Evolutionary conservation across 2,113 vertebrate species (phyloP).

Genomic region (Pluvialis apricaria): DNA sequence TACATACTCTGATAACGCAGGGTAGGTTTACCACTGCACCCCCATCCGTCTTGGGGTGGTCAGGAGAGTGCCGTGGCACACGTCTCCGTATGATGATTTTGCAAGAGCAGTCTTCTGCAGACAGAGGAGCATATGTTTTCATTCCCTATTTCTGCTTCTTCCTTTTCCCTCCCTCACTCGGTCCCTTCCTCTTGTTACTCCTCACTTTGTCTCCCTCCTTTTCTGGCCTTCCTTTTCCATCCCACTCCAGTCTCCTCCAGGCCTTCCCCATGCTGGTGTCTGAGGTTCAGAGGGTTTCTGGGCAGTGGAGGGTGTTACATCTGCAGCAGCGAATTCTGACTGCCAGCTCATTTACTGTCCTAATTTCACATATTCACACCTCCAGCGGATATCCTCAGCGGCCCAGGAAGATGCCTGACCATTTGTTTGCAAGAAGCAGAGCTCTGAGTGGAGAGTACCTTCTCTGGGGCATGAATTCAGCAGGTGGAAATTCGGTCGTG

Average conservation of each 20-base stretch:
- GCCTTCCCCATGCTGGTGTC: background rate
- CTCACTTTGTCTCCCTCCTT: background rate
- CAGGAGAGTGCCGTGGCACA: background rate
- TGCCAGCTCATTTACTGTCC: background rate
- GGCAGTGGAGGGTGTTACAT: background rate
- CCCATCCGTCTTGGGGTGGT: rapidly evolving
- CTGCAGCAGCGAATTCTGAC: background rate
- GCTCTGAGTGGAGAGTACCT: background rate
- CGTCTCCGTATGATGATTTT: background rate
- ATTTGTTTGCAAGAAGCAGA: background rate
- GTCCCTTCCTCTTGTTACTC: background rate
- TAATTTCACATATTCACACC: background rate
- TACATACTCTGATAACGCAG: background rate
- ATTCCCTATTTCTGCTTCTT: background rate
- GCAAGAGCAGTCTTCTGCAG: background rate
- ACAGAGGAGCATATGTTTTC: background rate
- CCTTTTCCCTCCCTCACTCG: background rate
- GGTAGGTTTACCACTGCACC: background rate
- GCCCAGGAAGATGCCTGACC: background rate
- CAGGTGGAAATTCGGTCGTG: background rate
- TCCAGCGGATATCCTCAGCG: rapidly evolving
- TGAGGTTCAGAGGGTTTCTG: background rate
- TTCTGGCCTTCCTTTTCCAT: background rate
- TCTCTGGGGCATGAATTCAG: background rate
- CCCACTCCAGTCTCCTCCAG: background rate